Evolutionary conservation across 2,888 invertebrate genomes (phyloP), one percentile per base, ranked within the genome.

Genomic region (Metellina segmentata): DNA sequence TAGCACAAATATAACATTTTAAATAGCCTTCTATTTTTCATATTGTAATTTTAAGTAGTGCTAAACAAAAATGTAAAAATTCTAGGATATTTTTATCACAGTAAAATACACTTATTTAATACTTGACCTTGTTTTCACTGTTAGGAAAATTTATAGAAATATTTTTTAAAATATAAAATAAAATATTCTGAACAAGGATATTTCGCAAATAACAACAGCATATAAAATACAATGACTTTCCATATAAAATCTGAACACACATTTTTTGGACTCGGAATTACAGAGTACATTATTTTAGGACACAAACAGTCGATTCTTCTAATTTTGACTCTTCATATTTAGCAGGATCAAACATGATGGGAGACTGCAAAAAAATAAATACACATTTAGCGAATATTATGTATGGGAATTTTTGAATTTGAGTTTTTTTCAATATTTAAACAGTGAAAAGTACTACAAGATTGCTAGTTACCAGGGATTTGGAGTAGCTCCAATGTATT

Each of bases 321-420:
- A 69, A 79, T 82, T 83, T 83, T 49, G 48, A 49, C 71, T 77
- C 83, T 78, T 72, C 77, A 75, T 78, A 89, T 53, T 89, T 89
- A n/a, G 34, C 51, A 16, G 89, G 89, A 71, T 89, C 89, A 83
- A 89, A 89, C 89, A 89, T 89, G 34, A 83, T 78, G 78, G 89
- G 89, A 48, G 89, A 83, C 89, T 89, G 9, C 8, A 89, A 89
- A 53, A 85, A 53, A 53, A 77, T 13, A 77, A 78, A 79, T 20
- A 71, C 34, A 20, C 11, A 34, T 34, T 19, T 34, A 34, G 34
- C 34, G 4, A 4, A 34, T n/a, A 34, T 74, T 34, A 19, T 74
- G 11, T 11, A 19, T 74, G 19, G 34, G 11, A 77, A 6, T 77
- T 77, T 13, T n/a, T 77, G 6, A 77, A 11, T 11, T 1, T 16